Conservation (phyloP, 2,797 vertebrate genomes). For the Sciurus carolinensis region DNA sequence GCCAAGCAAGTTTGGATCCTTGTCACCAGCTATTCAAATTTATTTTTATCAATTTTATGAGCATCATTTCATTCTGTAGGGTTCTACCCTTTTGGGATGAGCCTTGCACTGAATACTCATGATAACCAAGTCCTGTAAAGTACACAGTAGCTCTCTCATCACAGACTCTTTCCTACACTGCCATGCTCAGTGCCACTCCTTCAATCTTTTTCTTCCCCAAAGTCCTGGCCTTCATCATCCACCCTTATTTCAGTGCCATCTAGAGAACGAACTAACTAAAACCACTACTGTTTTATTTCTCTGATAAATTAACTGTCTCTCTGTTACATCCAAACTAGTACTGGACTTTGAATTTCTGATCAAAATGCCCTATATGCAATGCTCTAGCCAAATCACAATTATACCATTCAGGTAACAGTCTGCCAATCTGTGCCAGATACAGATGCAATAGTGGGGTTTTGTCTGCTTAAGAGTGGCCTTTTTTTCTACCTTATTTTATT, state of each 20-base stretch:
- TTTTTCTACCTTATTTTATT: neutral
- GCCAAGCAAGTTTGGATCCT: neutral
- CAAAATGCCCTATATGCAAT: neutral
- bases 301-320: neutral
- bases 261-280: neutral
- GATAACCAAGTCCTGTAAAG: neutral
- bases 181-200: neutral
- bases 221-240: neutral
- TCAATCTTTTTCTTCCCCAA: neutral
- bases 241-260: neutral
- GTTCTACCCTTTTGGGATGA: neutral
- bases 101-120: neutral
- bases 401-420: neutral
- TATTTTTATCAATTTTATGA: neutral
- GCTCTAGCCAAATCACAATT: neutral
- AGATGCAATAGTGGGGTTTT: neutral
- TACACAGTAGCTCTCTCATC: neutral
- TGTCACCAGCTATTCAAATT: neutral
- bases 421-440: neutral
- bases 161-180: neutral
- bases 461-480: neutral
- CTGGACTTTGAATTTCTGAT: neutral
- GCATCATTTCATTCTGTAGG: neutral
- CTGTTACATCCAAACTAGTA: neutral
- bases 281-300: neutral